Evolutionary conservation across 2,113 vertebrate genomes (phyloP).

Genomic region (Labrus mixtus): DNA sequence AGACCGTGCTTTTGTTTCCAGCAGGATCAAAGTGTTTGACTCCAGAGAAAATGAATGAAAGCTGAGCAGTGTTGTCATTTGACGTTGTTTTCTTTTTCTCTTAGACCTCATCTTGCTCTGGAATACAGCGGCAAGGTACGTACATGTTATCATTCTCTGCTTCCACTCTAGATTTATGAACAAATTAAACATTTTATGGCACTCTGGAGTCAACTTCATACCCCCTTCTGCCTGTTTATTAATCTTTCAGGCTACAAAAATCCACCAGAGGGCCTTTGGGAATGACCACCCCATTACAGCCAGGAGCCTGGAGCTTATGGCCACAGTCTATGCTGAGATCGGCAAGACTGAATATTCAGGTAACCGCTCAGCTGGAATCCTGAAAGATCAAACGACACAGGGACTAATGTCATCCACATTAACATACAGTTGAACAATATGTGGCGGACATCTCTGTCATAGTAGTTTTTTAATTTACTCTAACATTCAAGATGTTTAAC

Average conservation of each 20-base stretch:
- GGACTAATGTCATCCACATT: background rate
- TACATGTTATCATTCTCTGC: conserved; percentile 8
- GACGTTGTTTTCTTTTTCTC: conserved; percentile 42
- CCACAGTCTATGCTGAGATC: conserved; percentile 84
- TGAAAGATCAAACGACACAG: background rate
- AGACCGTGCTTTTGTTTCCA: background rate
- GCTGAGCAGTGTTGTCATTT: background rate
- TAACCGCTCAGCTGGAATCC: conserved; percentile 64
- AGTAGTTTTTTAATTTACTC: no score
- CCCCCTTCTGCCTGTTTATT: background rate
- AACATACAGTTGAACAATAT: background rate
- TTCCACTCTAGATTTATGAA: background rate
- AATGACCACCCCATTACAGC: conserved; percentile 82
- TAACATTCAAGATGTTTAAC: no score
- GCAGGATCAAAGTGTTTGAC: background rate
- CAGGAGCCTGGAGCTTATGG: conserved; percentile 86
- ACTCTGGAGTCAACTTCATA: background rate
- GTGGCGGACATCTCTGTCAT: no score
- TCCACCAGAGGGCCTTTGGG: conserved; percentile 85
- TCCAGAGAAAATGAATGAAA: background rate
- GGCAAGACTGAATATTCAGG: conserved; percentile 87
- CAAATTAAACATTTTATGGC: background rate
- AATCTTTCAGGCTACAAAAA: conserved; percentile 84
- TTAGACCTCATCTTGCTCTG: conserved; percentile 85
- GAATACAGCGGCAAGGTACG: conserved; percentile 85